phyloP scores from a whole-genome alignment of 2,888 invertebrate species.

The Mimachlamys varia region DNA sequence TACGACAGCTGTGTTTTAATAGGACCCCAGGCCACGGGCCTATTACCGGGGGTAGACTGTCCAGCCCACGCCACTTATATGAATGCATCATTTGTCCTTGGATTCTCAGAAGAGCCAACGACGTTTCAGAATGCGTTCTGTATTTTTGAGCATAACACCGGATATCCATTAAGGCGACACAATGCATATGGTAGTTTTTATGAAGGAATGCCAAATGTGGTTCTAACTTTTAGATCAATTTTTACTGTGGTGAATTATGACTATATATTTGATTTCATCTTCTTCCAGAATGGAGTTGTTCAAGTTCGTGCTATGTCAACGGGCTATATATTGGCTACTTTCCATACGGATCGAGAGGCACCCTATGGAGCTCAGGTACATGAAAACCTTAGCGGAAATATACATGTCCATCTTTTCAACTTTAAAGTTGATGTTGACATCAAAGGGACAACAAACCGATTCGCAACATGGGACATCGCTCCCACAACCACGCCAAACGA shows the following conservation, averaged over 20 bases:
- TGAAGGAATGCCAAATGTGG: conserved; percentile 69
- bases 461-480: conserved; percentile 69
- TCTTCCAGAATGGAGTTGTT: conserved; percentile 72
- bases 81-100: conserved; percentile 56
- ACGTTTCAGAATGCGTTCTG: conserved; percentile 64
- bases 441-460: conserved; percentile 70
- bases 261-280: conserved; percentile 74
- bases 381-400: conserved; percentile 65
- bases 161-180: conserved; percentile 71
- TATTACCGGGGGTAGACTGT: conserved; percentile 75
- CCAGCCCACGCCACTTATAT: conserved; percentile 69
- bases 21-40: conserved; percentile 61
- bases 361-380: conserved; percentile 67
- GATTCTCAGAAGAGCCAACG: conserved; percentile 46
- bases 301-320: conserved; percentile 68
- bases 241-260: conserved; percentile 72
- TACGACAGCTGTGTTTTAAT: conserved; percentile 68
- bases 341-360: conserved; percentile 53
- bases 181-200: conserved; percentile 61
- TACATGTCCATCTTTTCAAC: conserved; percentile 73
- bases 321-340: conserved; percentile 69
- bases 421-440: conserved; percentile 73
- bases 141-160: conserved; percentile 74
- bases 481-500: conserved; percentile 57
- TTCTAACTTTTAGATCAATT: conserved; percentile 67